Evolutionary conservation across 2,888 invertebrate genomes (phyloP).

Genomic region (Brachypalpus laphriformis): DNA sequence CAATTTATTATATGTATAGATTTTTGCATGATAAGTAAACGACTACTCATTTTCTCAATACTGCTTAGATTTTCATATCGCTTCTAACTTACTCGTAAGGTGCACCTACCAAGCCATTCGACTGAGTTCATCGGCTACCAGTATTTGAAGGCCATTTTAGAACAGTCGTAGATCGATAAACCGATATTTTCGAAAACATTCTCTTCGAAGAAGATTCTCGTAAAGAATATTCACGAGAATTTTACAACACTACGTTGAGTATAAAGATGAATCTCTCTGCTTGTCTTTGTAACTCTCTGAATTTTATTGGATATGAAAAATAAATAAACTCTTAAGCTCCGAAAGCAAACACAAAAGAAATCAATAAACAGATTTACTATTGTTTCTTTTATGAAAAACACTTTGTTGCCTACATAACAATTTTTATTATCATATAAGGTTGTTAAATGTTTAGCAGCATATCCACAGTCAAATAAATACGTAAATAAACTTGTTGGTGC

Average conservation of each 20-base stretch:
- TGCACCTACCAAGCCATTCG: no score
- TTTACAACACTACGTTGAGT: not conserved
- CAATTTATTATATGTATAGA: no score
- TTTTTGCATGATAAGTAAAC: no score
- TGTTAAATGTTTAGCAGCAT: slow-evolving; percentile 19
- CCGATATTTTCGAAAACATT: not conserved
- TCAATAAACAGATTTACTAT: slow-evolving; percentile 25
- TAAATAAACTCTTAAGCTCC: slow-evolving; percentile 1
- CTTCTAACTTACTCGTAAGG: not conserved
- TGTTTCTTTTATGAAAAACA: not conserved
- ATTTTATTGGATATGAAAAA: slow-evolving; percentile 25
- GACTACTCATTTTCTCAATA: no score
- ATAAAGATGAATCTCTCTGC: not conserved
- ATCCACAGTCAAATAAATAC: slow-evolving; percentile 2
- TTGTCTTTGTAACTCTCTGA: not conserved
- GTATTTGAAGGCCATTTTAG: not conserved
- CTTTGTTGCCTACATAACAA: slow-evolving; percentile 11
- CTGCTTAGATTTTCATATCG: no score
- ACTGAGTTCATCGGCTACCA: not conserved
- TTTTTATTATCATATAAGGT: slow-evolving; percentile 3
- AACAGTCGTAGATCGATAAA: not conserved
- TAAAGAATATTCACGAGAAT: not conserved
- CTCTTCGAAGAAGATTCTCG: not conserved
- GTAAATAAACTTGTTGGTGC: not conserved
- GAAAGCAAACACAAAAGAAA: not conserved